phyloP scores from a whole-genome alignment of 1,140 invertebrate species.

The Zaprionus vittiger region DNA sequence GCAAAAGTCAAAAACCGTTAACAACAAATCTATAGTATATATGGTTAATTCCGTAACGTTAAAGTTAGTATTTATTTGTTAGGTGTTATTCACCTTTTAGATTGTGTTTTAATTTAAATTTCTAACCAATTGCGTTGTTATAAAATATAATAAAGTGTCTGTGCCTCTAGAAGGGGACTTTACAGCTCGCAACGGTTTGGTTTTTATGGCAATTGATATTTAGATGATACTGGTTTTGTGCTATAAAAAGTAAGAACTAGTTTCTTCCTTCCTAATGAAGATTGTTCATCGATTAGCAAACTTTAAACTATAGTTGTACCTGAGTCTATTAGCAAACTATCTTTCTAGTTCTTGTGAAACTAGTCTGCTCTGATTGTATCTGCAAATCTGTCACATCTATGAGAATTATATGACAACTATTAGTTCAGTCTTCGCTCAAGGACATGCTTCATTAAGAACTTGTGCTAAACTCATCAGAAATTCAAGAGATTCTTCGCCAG shows the following conservation, averaged over 20 bases:
- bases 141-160: neutral
- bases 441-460: slow-evolving; percentile 50
- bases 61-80: neutral
- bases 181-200: neutral
- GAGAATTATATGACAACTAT: slow-evolving; percentile 16
- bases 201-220: neutral
- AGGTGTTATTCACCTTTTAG: slow-evolving; percentile 4
- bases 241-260: neutral
- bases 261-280: neutral
- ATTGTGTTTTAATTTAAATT: neutral
- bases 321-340: neutral
- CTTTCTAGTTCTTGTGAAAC: neutral
- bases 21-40: slow-evolving; percentile 4
- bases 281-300: neutral
- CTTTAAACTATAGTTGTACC: neutral
- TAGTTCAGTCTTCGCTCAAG: slow-evolving; percentile 11
- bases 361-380: neutral
- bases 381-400: slow-evolving; percentile 16
- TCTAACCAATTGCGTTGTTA: slow-evolving; percentile 1
- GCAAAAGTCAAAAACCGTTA: slow-evolving; percentile 15
- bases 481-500: slow-evolving; percentile 31
- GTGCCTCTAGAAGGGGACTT: neutral
- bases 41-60: neutral
- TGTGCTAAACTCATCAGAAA: slow-evolving; percentile 35
- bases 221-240: neutral